Percentiles rank a stretch among this genome's conserved stretches.
phyloP scores from a whole-genome alignment of 2,888 invertebrate species.

The Caradrina clavipalpis region DNA sequence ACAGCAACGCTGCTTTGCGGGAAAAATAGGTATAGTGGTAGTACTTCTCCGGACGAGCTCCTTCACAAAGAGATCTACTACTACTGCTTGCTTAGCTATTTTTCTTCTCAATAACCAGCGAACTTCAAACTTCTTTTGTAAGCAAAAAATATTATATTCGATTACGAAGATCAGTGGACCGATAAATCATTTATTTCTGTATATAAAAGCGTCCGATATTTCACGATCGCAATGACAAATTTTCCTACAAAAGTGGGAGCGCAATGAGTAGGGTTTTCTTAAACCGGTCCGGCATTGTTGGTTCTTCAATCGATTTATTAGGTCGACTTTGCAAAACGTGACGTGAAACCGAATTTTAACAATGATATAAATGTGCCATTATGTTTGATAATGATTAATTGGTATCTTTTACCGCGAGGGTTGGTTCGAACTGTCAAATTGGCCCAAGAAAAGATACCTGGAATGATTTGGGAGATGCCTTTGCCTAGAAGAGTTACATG shows the following conservation, averaged over 20 bases:
- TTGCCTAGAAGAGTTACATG: no score
- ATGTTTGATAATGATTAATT: conserved; percentile 28
- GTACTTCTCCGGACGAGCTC: no score
- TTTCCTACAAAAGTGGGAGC: conserved; percentile 38
- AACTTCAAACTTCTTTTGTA: conserved; percentile 5
- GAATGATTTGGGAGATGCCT: no score
- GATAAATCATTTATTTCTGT: conserved; percentile 48
- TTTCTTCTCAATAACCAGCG: background rate
- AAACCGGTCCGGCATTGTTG: conserved; percentile 43
- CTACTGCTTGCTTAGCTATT: background rate
- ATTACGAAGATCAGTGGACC: conserved; percentile 51
- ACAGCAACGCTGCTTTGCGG: no score
- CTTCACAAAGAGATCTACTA: no score
- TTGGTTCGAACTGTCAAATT: no score
- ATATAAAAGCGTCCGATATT: conserved; percentile 49
- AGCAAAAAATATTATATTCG: conserved; percentile 38
- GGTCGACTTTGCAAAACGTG: conserved; percentile 45
- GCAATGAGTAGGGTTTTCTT: conserved; percentile 53
- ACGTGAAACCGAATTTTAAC: conserved; percentile 47
- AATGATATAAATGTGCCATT: conserved; percentile 43
- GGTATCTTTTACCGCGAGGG: background rate
- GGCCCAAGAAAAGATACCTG: no score
- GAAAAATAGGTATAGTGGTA: no score
- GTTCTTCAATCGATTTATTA: conserved; percentile 50
- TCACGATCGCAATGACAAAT: conserved; percentile 55